Conservation (phyloP, 2,888 invertebrate species). For the Aspidiotus rigidus region DNA sequence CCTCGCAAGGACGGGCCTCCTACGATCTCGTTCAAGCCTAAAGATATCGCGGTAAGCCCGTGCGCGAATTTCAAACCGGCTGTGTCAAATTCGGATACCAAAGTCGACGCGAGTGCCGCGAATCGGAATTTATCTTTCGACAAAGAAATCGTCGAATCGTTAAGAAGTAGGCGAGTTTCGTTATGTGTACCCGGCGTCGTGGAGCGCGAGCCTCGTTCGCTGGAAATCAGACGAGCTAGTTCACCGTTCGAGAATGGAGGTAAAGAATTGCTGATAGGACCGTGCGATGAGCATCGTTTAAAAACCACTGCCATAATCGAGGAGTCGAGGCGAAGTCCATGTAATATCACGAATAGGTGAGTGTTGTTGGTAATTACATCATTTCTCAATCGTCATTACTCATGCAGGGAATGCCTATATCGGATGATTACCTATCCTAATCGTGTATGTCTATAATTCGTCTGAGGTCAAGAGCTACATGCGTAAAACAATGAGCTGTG, state of each 20-base stretch:
- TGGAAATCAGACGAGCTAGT: conserved; percentile 44
- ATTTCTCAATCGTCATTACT: no score
- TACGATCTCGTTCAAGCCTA: conserved; percentile 5
- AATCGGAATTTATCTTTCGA: conserved; percentile 29
- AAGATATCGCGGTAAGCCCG: not conserved
- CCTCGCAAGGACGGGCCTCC: conserved; percentile 11
- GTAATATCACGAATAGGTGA: conserved; percentile 18
- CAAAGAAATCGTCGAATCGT: conserved; percentile 22
- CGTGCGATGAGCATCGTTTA: conserved; percentile 23
- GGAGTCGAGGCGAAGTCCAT: conserved; percentile 24
- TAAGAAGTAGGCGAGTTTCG: conserved; percentile 24
- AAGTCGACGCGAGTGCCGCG: not conserved
- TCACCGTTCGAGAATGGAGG: conserved; percentile 60
- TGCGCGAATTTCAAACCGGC: conserved; percentile 6
- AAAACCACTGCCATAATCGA: conserved; percentile 33
- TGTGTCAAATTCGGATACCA: not conserved
- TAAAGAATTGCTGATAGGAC: conserved; percentile 62
- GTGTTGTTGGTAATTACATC: not conserved
- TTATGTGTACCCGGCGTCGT: conserved; percentile 15
- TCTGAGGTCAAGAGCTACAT: no score
- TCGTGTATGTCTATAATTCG: no score
- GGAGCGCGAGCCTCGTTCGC: conserved; percentile 18
- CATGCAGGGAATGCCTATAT: no score
- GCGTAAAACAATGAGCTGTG: no score
- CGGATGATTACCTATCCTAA: no score